Base-by-base conservation (phyloP, 2,113 vertebrate species). In the Odocoileus hemionus region DNA sequence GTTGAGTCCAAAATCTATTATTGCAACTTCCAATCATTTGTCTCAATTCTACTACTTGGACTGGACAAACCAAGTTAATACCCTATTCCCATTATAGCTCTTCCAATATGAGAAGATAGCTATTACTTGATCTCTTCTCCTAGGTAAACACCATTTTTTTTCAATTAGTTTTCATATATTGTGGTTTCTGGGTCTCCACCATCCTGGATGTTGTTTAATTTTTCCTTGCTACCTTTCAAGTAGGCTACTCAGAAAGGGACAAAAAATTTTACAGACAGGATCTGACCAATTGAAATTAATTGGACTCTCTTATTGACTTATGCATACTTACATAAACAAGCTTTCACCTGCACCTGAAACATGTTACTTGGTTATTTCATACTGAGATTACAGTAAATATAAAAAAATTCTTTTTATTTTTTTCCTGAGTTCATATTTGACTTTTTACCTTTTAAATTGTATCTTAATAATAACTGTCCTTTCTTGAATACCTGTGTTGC, bases 351-450 rank as follows among this genome's bases (percentile, higher is more conserved):
- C 6, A 58, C 26, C 19, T 90, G 64, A 98, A 92, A 94, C 14
- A 88, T 82, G 26, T 50, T 84, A 55, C 19, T 96, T 91, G 21
- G 13, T 94, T 96, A 95, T 95, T 94, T 93, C 47, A 94, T 30
- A 67, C 36, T 82, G 61, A 78, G 23, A 21, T 92, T 95, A 70
- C 45, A 94, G 21, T 82, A 88, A 88, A 93, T 87, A 64, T 87
- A 47, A 86, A 92, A 96, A 54, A 86, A 55, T 57, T 93, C 76
- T 86, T 79, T 88, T 58, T 16, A 94, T 96, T 57, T 70, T 60
- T 78, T 92, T 92, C 12, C 17, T 87, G 21, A 85, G 30, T 92
- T 88, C 90, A 79, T 76, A 90, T 97, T 90, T 97, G 52, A 95
- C 95, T 76, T 67, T 92, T 96, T 78, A 94, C 16, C 45, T 92